Evolutionary conservation across 2,113 vertebrate species (phyloP), one percentile per base, ranked within the genome.

Genomic region (Paracanthobrama guichenoti): DNA sequence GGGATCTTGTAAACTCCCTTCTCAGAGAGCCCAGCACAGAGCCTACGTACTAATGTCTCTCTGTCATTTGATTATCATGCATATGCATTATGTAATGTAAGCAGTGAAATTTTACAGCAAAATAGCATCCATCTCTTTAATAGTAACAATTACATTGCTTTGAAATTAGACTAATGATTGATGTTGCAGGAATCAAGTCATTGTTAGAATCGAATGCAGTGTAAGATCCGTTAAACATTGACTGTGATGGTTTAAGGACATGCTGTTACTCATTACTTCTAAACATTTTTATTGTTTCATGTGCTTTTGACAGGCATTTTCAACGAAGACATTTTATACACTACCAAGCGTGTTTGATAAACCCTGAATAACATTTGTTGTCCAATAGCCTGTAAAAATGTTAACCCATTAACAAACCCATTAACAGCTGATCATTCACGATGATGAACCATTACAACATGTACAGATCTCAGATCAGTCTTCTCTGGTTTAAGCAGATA

Each of bases 391-490:
- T 78, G 28, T 22, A 87, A 18, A 82, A 26, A n/a, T 64, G 18
- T 75, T 10, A 83, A 14, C 50, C 76, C 28, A 60, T n/a, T n/a
- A n/a, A n/a, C 77, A 69, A 78, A 31, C 26, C 72, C 77, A 46
- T 62, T 85, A 50, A 14, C 64, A 82, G 31, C 44, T 76, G 10
- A 79, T 83, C 59, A 74, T 18, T 79, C 31, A 46, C 24, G 64
- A 53, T 11, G 42, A 18, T 28, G 64, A 60, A 3, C n/a, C 73
- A 79, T 35, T 28, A 87, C 60, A 73, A 87, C 71, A 81, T 46
- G n/a, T 81, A 87, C 59, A 76, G 69, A 85, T 87, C 83, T 83
- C 79, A 85, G 83, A 71, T 87, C 86, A 78, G 64, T 76, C 81
- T 86, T 82, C 84, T 84, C 71, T 64, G 26, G 42, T 62, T 57